Evolutionary conservation across 2,888 invertebrate genomes (phyloP), one percentile per base, ranked within the genome.

Genomic region (Polylopha cassiicola): DNA sequence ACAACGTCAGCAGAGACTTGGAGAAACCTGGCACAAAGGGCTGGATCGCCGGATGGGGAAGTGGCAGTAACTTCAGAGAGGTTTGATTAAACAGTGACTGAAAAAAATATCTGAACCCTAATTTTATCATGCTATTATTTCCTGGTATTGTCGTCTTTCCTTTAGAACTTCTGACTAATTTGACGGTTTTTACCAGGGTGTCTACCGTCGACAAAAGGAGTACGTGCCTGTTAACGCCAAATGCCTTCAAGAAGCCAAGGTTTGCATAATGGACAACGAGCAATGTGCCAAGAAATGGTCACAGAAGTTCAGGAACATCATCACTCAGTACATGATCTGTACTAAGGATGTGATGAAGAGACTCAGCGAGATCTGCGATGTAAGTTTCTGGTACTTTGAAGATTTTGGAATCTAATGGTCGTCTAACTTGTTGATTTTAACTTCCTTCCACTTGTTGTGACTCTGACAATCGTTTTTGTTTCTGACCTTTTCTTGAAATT

Each of bases 221-320:
- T 68, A 73, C 15, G 59, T 62, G 15, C 74, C 82, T 3, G 61
- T 69, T 13, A 84, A 84, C 36, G 66, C 76, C 1, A 80, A 72
- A 39, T 71, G 59, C 27, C 56, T 85, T 1, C 82, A 85, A 63
- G 84, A 84, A 50, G 84, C 84, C 0, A 81, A 77, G 45, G 84
- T 84, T 0, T 81, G 78, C 43, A 55, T 84, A 0, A 85, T 85
- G 84, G 84, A 85, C 51, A 85, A 84, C 37, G 78, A 84, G 44
- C 62, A 65, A 8, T 85, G 84, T 32, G 77, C 81, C 4, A 82
- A 79, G 61, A 81, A 80, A 46, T 85, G 84, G 84, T 80, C 84
- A 0, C 71, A 73, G 37, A 58, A 66, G 16, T 85, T 82, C 54
- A 62, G 82, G 27, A 55, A 38, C 30, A 84, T 85, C 34, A 85